phyloP scores from a whole-genome alignment of 2,113 vertebrate species.

The Furnarius figulus region DNA sequence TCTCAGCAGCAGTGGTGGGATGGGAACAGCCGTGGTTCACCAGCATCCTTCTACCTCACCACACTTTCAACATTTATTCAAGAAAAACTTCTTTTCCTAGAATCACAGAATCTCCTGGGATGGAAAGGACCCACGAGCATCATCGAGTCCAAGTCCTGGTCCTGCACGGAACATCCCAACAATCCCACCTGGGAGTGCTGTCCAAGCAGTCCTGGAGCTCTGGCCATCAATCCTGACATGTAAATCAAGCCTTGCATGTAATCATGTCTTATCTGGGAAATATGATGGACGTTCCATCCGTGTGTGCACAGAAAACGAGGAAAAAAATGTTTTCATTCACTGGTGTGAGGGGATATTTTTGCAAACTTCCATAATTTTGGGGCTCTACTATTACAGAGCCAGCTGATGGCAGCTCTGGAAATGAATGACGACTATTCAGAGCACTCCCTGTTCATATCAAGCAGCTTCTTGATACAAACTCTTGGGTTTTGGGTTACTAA shows the following conservation, averaged over 20 bases:
- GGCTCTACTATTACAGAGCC: not conserved
- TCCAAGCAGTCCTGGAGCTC: not conserved
- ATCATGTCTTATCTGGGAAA: not conserved
- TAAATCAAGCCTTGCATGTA: not conserved
- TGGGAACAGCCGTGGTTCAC: not conserved
- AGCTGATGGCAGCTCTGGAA: not conserved
- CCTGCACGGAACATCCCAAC: not conserved
- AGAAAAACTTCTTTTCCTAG: not conserved
- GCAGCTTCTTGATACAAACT: not conserved
- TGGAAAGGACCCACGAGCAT: not conserved
- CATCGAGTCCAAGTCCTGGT: rapidly evolving
- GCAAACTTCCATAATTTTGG: not conserved
- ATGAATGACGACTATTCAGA: slow-evolving; percentile 18
- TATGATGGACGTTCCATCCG: not conserved
- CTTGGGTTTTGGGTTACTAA: not conserved
- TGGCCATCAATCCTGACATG: not conserved
- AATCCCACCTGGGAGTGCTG: not conserved
- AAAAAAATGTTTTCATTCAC: not conserved
- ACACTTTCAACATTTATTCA: not conserved
- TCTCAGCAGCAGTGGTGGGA: rapidly evolving
- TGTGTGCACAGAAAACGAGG: rapidly evolving
- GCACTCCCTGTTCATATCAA: not conserved
- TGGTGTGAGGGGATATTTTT: not conserved
- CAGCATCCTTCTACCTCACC: not conserved
- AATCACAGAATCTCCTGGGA: rapidly evolving